phyloP scores from a whole-genome alignment of 1,140 invertebrate genomes.

The Drosophila watanabei region DNA sequence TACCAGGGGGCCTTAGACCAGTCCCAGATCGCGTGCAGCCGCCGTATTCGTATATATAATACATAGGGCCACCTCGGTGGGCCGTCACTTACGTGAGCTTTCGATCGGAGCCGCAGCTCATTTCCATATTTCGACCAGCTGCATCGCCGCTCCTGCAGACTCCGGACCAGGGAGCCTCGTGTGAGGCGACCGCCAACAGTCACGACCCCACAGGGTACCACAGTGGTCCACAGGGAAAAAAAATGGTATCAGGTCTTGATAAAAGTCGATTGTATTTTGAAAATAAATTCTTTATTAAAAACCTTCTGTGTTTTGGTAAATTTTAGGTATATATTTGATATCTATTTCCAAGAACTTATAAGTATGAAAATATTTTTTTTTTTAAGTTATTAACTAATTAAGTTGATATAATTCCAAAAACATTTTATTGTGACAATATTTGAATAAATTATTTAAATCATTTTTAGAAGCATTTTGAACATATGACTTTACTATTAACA shows the following conservation, averaged over 20 bases:
- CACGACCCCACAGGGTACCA: constrained; percentile 53
- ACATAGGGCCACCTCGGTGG: constrained; percentile 36
- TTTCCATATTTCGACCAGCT: constrained; percentile 76
- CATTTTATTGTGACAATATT: too few species aligned
- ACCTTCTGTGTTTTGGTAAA: not conserved
- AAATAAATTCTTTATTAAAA: not conserved
- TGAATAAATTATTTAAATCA: too few species aligned
- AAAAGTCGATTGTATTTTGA: not conserved
- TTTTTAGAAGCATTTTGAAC: not conserved
- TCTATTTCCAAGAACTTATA: too few species aligned
- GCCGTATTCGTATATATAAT: not conserved
- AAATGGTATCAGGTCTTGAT: not conserved
- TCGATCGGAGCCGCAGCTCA: constrained; percentile 65
- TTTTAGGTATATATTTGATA: not conserved
- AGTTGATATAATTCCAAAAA: too few species aligned
- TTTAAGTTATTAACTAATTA: too few species aligned
- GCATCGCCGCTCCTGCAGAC: constrained; percentile 20
- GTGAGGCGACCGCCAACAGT: constrained; percentile 78
- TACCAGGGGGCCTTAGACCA: not conserved
- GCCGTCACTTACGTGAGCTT: constrained; percentile 59
- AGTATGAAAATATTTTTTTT: too few species aligned
- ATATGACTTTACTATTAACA: not conserved
- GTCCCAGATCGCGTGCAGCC: constrained; percentile 39
- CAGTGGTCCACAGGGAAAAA: constrained; percentile 4
- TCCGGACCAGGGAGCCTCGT: constrained; percentile 43